Evolutionary conservation across 2,888 invertebrate species (phyloP).

Genomic region (Drosophila siamana): DNA sequence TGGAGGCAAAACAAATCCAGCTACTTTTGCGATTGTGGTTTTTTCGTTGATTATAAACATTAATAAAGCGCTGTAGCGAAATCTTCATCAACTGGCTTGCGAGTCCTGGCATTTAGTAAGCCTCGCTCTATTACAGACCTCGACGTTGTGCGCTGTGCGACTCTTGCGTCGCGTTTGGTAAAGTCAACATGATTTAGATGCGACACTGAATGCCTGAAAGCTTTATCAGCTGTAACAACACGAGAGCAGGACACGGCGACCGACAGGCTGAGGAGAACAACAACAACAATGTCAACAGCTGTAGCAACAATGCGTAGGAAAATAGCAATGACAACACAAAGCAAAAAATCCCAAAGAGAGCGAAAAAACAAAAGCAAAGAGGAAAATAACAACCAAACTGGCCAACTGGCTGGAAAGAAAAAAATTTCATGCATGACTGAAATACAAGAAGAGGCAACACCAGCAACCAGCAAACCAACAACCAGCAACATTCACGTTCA

Average conservation of each 20-base stretch:
- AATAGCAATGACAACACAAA: slow-evolving; percentile 42
- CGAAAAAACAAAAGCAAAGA: slow-evolving; percentile 33
- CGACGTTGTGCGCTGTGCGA: slow-evolving; percentile 2
- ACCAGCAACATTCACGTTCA: background rate
- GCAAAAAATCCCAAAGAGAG: slow-evolving; percentile 21
- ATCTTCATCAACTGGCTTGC: slow-evolving; percentile 2
- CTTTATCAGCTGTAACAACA: slow-evolving; percentile 73
- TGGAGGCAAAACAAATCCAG: background rate
- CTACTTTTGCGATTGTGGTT: background rate
- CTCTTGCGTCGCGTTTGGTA: slow-evolving; percentile 1
- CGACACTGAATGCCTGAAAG: slow-evolving; percentile 56
- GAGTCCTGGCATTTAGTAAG: slow-evolving; percentile 26
- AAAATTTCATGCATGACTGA: slow-evolving; percentile 77
- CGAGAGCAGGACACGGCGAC: background rate
- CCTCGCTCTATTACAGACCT: slow-evolving; percentile 15
- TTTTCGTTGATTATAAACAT: slow-evolving; percentile 8
- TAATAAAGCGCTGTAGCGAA: slow-evolving; percentile 5
- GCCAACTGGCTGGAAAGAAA: slow-evolving; percentile 69
- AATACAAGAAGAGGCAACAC: slow-evolving; percentile 64
- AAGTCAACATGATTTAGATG: slow-evolving; percentile 64
- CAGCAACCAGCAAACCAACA: background rate
- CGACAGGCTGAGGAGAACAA: background rate
- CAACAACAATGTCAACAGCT: slow-evolving; percentile 59
- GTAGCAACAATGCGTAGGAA: slow-evolving; percentile 61
- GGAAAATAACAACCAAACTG: slow-evolving; percentile 47